Base-by-base conservation (phyloP, 2,113 vertebrate genomes). In the Mus spicilegus region DNA sequence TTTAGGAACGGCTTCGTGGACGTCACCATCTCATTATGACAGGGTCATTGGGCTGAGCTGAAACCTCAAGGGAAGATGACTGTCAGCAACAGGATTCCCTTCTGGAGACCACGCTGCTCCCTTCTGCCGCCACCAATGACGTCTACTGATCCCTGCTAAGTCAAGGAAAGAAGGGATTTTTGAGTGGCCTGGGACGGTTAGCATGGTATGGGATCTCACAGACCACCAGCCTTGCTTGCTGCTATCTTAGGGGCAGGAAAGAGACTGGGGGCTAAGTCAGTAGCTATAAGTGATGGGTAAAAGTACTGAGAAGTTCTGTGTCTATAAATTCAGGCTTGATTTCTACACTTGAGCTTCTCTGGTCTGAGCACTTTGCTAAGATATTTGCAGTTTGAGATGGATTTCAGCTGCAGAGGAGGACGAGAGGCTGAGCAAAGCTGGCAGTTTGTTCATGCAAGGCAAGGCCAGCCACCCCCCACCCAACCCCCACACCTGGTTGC, bases 61-160 rank as follows among this genome's bases (percentile, higher is more conserved):
- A 56, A 89, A 96, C 46, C 93, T 90, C 85, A 16, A 11, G 67
- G 87, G 87, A 87, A 90, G 72, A 16, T 77, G 69, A 75, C 11
- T 85, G 36, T 75, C 90, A 95, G 70, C 56, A 58, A 69, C 58
- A 56, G 76, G 39, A 78, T 78, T 82, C 49, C 89, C 78, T 80
- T 61, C 69, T 16, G 75, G 93, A 90, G 51, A 63, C 80, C 84
- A 54, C 84, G 67, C 39, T 81, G 39, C 2, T 54, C 39, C 61
- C 56, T 88, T 77, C n/a, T 36, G 87, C 77, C 24, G 20, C 7
- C 17, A 36, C 7, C 16, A 39, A 42, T 61, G 67, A 86, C 85
- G 67, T 49, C 1, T 65, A 81, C 26, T 81, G 85, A 63, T n/a
- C 73, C 20, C 77, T n/a, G 19, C 7, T 39, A 14, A 67, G 51